These are phyloP conservation scores for Strix uralensis DNA, from an alignment of 2,113 vertebrate genomes.

Conservation along the genomic window DNA sequence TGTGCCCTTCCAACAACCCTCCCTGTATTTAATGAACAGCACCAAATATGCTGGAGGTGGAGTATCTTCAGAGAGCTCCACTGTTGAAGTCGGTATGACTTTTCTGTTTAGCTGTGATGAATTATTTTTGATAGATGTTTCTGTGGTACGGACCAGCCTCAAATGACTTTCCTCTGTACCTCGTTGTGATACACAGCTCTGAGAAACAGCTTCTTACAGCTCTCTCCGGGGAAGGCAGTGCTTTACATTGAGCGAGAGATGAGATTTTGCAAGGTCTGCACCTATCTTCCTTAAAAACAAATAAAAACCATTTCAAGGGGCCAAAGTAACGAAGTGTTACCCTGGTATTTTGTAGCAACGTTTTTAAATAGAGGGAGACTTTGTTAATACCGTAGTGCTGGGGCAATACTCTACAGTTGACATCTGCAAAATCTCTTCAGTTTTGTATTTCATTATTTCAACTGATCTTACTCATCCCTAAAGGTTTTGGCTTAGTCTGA, in stretches of 20 bases:
- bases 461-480: background rate
- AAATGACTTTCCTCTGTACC: background rate
- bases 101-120: background rate
- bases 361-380: background rate
- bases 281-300: background rate
- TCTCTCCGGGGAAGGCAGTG: background rate
- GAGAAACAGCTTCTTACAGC: background rate
- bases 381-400: background rate
- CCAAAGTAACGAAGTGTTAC: background rate
- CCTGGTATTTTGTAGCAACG: background rate
- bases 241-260: background rate
- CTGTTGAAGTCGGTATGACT: background rate
- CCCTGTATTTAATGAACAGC: background rate
- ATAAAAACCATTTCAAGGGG: background rate
- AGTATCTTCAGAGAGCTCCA: background rate
- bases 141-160: background rate
- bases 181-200: background rate
- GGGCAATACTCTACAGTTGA: background rate
- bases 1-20: background rate
- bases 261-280: slow-evolving; percentile 8
- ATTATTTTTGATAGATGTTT: background rate
- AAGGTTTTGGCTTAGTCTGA: background rate
- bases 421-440: background rate
- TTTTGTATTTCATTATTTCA: background rate
- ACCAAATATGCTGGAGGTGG: background rate